phyloP scores from a whole-genome alignment of 1,140 invertebrate species.

The Scaptomyza pallida region DNA sequence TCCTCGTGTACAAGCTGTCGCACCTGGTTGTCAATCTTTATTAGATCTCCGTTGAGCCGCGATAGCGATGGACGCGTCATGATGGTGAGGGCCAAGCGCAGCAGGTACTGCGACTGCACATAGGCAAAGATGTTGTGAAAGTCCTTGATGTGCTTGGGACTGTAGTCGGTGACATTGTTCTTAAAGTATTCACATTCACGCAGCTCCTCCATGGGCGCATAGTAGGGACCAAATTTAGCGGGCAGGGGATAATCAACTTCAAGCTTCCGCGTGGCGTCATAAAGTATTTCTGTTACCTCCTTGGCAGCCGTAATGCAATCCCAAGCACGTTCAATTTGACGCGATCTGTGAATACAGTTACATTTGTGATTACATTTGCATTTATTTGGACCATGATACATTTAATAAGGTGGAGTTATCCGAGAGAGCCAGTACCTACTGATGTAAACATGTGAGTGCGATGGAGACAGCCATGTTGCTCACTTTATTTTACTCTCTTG shows the following conservation, averaged over 20 bases:
- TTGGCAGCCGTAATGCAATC: conserved; percentile 81
- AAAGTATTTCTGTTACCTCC: conserved; percentile 79
- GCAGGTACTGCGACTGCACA: conserved; percentile 80
- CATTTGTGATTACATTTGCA: too few species aligned
- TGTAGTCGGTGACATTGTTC: conserved; percentile 81
- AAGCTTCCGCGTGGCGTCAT: conserved; percentile 79
- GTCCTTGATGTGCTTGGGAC: conserved; percentile 83
- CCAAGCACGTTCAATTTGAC: conserved; percentile 81
- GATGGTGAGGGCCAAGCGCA: conserved; percentile 76
- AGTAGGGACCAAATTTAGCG: conserved; percentile 61
- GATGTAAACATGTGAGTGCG: too few species aligned
- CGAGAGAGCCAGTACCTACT: too few species aligned
- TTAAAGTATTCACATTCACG: conserved; percentile 83
- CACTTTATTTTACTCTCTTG: too few species aligned
- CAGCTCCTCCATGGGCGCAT: conserved; percentile 80
- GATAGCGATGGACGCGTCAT: conserved; percentile 75
- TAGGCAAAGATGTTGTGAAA: conserved; percentile 84
- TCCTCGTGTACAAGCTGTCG: conserved; percentile 77
- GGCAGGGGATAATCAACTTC: conserved; percentile 73
- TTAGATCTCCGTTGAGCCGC: conserved; percentile 63
- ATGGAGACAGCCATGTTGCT: too few species aligned
- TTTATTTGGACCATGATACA: too few species aligned
- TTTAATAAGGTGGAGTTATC: too few species aligned
- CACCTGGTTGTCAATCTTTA: conserved; percentile 71
- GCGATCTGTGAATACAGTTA: conserved; percentile 64